Conservation (phyloP, 2,113 vertebrate genomes). For the Dunckerocampus dactyliophorus region DNA sequence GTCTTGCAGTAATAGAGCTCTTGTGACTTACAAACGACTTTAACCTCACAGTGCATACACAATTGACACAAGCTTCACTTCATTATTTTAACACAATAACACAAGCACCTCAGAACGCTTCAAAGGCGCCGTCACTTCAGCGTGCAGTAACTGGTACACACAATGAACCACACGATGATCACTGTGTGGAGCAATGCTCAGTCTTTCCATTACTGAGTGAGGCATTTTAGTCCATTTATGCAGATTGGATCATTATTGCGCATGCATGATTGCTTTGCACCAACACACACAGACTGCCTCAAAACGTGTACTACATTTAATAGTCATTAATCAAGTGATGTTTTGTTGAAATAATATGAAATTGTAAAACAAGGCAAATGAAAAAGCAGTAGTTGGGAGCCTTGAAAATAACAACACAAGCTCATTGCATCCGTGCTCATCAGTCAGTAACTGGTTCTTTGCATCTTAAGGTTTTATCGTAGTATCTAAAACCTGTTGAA, state of each 20-base stretch:
- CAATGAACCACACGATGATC: no score
- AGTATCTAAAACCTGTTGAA: constrained; percentile 31
- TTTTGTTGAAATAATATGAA: neutral
- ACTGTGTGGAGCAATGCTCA: no score
- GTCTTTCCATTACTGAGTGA: neutral
- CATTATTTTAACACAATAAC: no score
- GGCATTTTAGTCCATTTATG: constrained; percentile 9
- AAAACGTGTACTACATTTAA: constrained; percentile 7
- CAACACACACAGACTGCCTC: constrained; percentile 1
- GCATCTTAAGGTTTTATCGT: constrained; percentile 24
- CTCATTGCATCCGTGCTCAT: neutral
- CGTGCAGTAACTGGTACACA: no score
- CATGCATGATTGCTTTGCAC: neutral
- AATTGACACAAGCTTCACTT: no score
- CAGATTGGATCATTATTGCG: constrained; percentile 19
- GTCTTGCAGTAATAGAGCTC: no score
- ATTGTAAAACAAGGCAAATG: neutral
- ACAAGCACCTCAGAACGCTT: no score
- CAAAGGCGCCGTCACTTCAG: no score
- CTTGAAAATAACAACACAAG: neutral
- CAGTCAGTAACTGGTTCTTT: constrained; percentile 21
- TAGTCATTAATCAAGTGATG: constrained; percentile 10
- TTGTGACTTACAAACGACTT: no score
- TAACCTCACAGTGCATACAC: no score
- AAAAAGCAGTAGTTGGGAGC: neutral